These are phyloP conservation scores for Microcebus tavaratra DNA, from an alignment of 2,113 vertebrate genomes.

Conservation along the genomic window DNA sequence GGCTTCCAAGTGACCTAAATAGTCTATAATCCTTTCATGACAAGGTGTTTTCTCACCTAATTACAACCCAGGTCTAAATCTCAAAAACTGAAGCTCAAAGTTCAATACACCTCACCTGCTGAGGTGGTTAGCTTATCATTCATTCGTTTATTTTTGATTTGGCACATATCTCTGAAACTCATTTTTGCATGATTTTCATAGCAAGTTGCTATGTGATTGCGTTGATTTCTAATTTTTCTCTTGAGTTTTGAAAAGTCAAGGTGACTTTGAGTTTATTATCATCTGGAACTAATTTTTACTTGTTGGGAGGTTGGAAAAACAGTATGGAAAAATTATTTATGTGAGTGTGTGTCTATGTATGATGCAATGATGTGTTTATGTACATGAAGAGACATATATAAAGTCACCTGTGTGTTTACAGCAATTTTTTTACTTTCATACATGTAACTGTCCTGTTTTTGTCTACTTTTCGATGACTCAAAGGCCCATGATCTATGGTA, in stretches of 20 bases:
- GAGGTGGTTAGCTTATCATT: background rate
- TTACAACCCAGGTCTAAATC: background rate
- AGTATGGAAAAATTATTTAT: background rate
- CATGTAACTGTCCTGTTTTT: background rate
- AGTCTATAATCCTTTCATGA: slow-evolving; percentile 4
- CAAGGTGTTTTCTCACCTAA: slow-evolving; percentile 41
- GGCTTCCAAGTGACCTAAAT: slow-evolving; percentile 26
- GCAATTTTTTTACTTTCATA: background rate
- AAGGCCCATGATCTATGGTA: background rate
- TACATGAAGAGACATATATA: background rate
- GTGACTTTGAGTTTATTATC: background rate
- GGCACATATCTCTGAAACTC: background rate
- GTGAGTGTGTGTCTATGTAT: background rate
- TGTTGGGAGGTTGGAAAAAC: background rate
- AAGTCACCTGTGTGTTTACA: background rate
- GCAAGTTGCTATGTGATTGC: background rate
- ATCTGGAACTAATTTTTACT: background rate
- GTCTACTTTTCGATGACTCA: background rate
- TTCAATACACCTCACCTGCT: background rate
- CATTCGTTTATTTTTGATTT: background rate
- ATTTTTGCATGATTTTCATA: background rate
- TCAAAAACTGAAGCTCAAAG: background rate
- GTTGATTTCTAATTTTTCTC: background rate
- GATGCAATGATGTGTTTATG: background rate
- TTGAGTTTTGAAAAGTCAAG: background rate